phyloP scores from a whole-genome alignment of 2,113 vertebrate species.

The Pica pica region DNA sequence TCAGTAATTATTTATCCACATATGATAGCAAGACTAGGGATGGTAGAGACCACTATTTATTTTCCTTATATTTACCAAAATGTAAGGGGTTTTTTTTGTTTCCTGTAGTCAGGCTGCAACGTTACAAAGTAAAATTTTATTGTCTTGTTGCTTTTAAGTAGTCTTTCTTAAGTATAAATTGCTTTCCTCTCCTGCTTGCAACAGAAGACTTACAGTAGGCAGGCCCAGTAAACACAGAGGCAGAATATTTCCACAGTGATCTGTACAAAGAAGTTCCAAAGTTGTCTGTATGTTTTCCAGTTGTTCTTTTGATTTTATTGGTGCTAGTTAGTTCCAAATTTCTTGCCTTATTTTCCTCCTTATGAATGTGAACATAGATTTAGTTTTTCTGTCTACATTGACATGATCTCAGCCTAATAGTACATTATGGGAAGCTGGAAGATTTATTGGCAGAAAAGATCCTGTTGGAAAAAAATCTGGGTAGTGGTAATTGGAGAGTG shows the following conservation, averaged over 20 bases:
- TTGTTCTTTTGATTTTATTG: background rate
- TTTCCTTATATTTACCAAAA: background rate
- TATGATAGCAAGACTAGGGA: background rate
- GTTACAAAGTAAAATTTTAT: background rate
- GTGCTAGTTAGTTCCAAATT: background rate
- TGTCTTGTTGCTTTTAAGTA: background rate
- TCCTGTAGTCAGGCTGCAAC: background rate
- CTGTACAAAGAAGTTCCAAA: background rate
- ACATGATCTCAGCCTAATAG: conserved; percentile 20
- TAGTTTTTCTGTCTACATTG: conserved; percentile 3
- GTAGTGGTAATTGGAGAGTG: conserved; percentile 39
- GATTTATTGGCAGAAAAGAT: background rate
- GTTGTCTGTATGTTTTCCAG: background rate
- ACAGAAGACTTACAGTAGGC: background rate
- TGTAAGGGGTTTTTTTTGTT: fast-evolving
- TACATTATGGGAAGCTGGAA: background rate
- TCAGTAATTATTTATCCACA: background rate
- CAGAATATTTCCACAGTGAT: background rate
- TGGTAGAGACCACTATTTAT: background rate
- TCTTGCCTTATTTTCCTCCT: conserved; percentile 17
- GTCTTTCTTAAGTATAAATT: background rate
- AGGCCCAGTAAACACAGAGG: background rate
- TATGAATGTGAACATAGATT: background rate
- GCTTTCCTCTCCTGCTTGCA: background rate
- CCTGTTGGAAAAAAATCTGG: background rate